Conservation (phyloP, 2,888 invertebrate species). For the Hirtodrosophila duncani region DNA sequence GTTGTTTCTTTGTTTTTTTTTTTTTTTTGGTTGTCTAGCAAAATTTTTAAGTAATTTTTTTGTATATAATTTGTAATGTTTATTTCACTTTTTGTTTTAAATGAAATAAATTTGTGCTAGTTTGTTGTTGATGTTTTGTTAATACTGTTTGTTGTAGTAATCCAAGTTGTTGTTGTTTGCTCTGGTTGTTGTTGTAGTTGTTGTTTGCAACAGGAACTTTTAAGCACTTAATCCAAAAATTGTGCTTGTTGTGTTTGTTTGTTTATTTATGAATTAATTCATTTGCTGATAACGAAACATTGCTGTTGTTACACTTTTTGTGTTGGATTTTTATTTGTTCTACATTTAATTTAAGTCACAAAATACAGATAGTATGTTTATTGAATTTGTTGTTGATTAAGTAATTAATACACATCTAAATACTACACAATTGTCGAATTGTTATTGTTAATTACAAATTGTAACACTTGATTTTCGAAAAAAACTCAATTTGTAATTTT, state of each 20-base stretch:
- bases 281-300: neutral
- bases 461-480: too few species aligned
- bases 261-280: conserved; percentile 15
- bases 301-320: conserved; percentile 1
- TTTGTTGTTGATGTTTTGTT: conserved; percentile 38
- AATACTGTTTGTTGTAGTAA: conserved; percentile 67
- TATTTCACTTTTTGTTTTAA: conserved; percentile 9
- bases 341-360: conserved; percentile 30
- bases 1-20: conserved; percentile 15
- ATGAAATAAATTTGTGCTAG: conserved; percentile 36
- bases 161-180: conserved; percentile 60
- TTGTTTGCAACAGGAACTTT: conserved; percentile 58
- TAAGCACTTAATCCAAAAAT: conserved; percentile 64
- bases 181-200: conserved; percentile 19
- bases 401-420: conserved; percentile 40
- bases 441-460: too few species aligned
- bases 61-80: conserved; percentile 7
- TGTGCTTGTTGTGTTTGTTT: conserved; percentile 45
- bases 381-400: conserved; percentile 14
- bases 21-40: conserved; percentile 63
- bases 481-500: too few species aligned
- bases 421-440: conserved; percentile 39
- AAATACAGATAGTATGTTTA: too few species aligned
- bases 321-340: conserved; percentile 32
- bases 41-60: conserved; percentile 29